Evolutionary conservation across 2,797 vertebrate species (phyloP), one percentile per base, ranked within the genome.

Genomic region (Argya squamiceps): DNA sequence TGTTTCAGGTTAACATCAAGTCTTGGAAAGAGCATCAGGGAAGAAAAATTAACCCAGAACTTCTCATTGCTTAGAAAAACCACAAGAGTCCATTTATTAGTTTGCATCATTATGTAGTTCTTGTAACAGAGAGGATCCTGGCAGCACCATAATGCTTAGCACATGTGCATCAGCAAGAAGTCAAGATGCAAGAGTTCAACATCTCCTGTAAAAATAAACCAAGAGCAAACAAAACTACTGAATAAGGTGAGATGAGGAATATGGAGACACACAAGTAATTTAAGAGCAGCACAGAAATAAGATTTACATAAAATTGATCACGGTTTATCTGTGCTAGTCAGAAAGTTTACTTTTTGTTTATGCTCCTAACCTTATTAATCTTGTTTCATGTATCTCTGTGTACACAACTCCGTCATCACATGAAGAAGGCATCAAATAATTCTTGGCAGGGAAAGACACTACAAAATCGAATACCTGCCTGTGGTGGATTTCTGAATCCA

Each of bases 331-430:
- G 3, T 12, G 1, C 14, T 68, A 76, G 3, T 41, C 6, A 65
- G 26, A 36, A 78, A 50, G 23, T 56, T 76, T 18, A 75, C 10
- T 15, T 79, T 53, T 39, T 58, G 23, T 46, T 75, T 21, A 30
- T 30, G 6, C 17, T 71, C 27, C 4, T 44, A 26, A 36, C 53
- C 26, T 52, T 29, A 36, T 4, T 37, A 2, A 44, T 14, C 16
- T 50, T 39, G 9, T 37, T 92, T 55, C 18, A n/a, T 0, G 0
- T 32, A 26, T 21, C 20, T 69, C 34, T n/a, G 30, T 5, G 37
- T 26, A 60, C 2, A 0, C 11, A 75, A 74, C 15, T 32, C 2
- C 1, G 17, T 17, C 24, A 75, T 65, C 52, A 30, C 18, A 17
- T 2, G 10, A 70, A 64, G 11, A 17, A 27, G 8, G 16, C 22